Percentiles rank a stretch among this genome's conserved stretches.
phyloP scores from a whole-genome alignment of 2,888 invertebrate species.

The Alloscopus bannaensis region DNA sequence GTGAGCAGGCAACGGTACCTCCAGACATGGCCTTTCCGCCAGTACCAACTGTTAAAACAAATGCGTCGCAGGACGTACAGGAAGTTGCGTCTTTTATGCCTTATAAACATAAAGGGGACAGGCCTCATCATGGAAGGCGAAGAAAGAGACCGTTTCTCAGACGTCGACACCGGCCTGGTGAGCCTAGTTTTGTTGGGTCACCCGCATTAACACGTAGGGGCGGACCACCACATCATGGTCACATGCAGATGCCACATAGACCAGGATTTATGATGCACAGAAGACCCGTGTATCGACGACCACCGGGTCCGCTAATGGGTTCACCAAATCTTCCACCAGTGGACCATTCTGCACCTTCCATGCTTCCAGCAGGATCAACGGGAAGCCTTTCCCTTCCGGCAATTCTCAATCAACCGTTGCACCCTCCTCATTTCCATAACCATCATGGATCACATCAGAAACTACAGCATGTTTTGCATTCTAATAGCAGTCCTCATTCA shows the following conservation, averaged over 20 bases:
- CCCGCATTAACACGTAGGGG: constrained; percentile 30
- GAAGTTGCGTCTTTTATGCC: constrained; percentile 35
- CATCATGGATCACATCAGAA: no score
- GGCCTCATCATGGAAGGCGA: constrained; percentile 15
- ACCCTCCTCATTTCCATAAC: constrained; percentile 16
- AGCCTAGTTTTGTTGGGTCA: constrained; percentile 11
- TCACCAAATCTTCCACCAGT: background rate
- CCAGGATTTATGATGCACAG: constrained; percentile 17
- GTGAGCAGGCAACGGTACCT: constrained; percentile 35
- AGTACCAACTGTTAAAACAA: constrained; percentile 26
- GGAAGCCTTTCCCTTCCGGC: constrained; percentile 19
- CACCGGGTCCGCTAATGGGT: background rate
- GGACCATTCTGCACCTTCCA: constrained; percentile 2
- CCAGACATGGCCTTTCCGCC: constrained; percentile 30
- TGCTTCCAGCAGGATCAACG: constrained; percentile 2
- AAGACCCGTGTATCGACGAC: constrained; percentile 37
- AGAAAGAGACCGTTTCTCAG: constrained; percentile 44
- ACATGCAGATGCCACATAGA: constrained; percentile 20
- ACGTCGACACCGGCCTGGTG: constrained; percentile 18
- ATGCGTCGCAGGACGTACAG: constrained; percentile 22
- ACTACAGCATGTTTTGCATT: no score
- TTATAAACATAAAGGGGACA: constrained; percentile 9
- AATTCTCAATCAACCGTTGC: constrained; percentile 20
- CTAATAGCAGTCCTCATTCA: no score
- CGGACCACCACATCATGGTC: constrained; percentile 34